phyloP scores from a whole-genome alignment of 2,113 vertebrate species.

The Tor tambroides region DNA sequence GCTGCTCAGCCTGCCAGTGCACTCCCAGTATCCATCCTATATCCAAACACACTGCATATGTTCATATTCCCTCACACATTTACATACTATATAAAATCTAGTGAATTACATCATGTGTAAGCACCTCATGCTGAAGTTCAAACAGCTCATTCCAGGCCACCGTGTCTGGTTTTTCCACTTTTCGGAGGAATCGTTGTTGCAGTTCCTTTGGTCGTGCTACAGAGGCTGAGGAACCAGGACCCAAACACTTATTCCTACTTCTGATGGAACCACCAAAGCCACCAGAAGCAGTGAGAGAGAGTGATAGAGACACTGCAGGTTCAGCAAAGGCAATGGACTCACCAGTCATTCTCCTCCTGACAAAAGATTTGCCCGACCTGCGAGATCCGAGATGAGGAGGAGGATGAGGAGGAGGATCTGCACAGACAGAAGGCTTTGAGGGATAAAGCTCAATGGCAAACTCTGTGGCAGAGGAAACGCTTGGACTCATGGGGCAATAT shows the following conservation, averaged over 20 bases:
- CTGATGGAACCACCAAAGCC: neutral
- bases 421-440: neutral
- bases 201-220: neutral
- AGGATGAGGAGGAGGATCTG: neutral
- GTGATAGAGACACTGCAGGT: too few species aligned
- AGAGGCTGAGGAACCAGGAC: neutral
- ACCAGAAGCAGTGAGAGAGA: neutral
- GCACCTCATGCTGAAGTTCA: conserved; percentile 69
- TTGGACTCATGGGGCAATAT: too few species aligned
- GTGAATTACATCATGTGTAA: neutral
- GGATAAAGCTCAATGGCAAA: neutral
- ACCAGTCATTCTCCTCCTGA: neutral
- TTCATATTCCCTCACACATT: neutral
- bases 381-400: neutral
- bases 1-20: too few species aligned
- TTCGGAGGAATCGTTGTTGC: too few species aligned
- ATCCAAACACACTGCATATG: neutral
- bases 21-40: conserved; percentile 88
- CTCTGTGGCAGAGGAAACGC: neutral
- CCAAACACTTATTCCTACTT: neutral
- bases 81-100: neutral
- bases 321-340: neutral
- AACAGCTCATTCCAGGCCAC: conserved; percentile 70
- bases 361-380: rapidly evolving
- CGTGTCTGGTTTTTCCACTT: neutral